Evolutionary conservation across 2,888 invertebrate genomes (phyloP), one percentile per base, ranked within the genome.

Genomic region (Colletes collaris): DNA sequence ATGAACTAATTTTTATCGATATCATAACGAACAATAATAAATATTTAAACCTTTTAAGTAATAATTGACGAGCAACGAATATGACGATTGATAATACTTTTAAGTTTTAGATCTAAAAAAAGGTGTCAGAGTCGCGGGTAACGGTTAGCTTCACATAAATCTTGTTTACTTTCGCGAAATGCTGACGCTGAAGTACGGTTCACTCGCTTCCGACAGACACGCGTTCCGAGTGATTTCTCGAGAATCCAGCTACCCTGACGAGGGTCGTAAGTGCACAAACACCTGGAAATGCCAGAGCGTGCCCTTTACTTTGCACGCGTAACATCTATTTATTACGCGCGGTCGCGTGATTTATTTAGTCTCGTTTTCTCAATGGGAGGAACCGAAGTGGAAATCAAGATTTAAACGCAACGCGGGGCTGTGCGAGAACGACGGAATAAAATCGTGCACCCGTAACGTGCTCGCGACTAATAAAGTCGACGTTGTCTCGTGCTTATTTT

Each of bases 211-310:
- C 13, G 44, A 62, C 60, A 64, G 40, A 40, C 37, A 44, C 19
- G 7, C 46, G 49, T 53, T 58, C 11, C 35, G 52, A 44, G 35
- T 63, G 62, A 63, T 40, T 73, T 77, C 55, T 16, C 13, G 59
- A 40, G 55, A 63, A 79, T 59, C 49, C 16, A 37, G 19, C 55
- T 11, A 50, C 40, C 59, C 63, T 46, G 7, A 8, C 44, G 10
- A 10, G 44, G 44, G 8, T 10, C 8, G 10, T 46, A 16, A 49
- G 50, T 16, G 56, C 59, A 67, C 79, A 70, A 79, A 65, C 78
- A 76, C 73, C 65, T 84, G 81, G 58, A 89, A 89, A 89, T 87
- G 85, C 82, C 86, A 85, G 85, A 89, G 86, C 81, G 82, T 70
- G 55, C 7, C 37, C 40, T 50, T 67, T 67, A 71, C 63, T 58